phyloP scores from a whole-genome alignment of 2,113 vertebrate species.

The Ceyx melanurus region DNA sequence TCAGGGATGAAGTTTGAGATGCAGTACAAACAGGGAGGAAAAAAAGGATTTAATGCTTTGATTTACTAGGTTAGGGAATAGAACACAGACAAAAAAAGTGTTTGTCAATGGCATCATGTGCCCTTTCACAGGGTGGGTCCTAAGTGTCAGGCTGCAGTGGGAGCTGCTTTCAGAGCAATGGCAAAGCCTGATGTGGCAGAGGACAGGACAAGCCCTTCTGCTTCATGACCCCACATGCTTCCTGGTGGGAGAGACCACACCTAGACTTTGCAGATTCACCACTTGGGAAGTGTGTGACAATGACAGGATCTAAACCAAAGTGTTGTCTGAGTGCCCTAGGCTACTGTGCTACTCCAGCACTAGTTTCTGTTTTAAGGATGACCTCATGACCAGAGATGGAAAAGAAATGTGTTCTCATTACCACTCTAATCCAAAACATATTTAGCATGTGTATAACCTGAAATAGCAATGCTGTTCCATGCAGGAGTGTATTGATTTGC shows the following conservation, averaged over 20 bases:
- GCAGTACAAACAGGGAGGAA: background rate
- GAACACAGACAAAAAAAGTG: background rate
- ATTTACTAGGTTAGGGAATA: background rate
- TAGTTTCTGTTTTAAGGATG: background rate
- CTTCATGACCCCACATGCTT: accelerated
- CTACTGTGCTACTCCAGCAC: background rate
- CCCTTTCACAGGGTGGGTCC: background rate
- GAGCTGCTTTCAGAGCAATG: background rate
- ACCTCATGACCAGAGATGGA: background rate
- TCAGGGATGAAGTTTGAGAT: background rate
- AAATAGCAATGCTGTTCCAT: background rate
- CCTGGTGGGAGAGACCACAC: background rate
- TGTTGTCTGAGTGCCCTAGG: background rate
- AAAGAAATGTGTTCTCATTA: background rate
- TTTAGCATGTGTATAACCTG: slow-evolving; percentile 8
- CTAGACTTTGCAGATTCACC: background rate
- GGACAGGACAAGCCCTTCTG: background rate
- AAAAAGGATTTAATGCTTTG: background rate
- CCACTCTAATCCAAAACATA: background rate
- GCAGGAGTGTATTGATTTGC: slow-evolving; percentile 42
- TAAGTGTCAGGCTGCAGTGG: background rate
- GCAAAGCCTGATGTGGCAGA: background rate
- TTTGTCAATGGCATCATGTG: background rate
- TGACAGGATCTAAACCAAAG: background rate
- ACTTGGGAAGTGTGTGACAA: background rate